A percentile compares a stretch with the other conserved stretches of the same genome.
Evolutionary conservation across 2,797 vertebrate genomes (phyloP).

Genomic region (Capromys pilorides): DNA sequence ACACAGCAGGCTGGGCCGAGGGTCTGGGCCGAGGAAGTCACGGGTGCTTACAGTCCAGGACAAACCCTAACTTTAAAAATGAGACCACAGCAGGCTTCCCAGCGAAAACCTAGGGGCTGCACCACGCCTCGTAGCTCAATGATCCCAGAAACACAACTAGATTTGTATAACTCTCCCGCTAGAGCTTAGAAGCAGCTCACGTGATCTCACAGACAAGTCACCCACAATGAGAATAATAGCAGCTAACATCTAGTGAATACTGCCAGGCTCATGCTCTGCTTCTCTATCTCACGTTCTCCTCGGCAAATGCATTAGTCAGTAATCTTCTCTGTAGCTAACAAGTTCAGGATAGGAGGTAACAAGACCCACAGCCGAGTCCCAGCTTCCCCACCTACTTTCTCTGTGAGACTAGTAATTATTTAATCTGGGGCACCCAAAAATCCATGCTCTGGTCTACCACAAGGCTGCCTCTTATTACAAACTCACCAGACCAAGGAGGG

Average conservation of each 20-base stretch:
- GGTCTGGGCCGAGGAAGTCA: conserved; percentile 28
- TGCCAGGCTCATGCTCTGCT: neutral
- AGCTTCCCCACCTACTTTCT: neutral
- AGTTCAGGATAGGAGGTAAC: neutral
- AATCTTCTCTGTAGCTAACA: neutral
- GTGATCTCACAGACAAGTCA: neutral
- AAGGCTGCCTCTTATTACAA: neutral
- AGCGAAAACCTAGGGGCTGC: neutral
- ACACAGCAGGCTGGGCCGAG: conserved; percentile 1
- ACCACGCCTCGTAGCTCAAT: neutral
- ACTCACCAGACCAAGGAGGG: conserved; percentile 79
- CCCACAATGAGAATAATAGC: neutral
- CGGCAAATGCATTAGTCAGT: neutral
- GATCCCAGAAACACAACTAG: neutral
- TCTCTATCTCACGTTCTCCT: neutral
- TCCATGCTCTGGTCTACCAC: neutral
- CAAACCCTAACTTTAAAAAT: conserved; percentile 46
- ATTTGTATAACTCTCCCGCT: neutral
- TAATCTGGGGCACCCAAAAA: no score
- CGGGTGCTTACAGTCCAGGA: neutral
- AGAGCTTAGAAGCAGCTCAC: neutral
- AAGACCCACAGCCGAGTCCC: neutral
- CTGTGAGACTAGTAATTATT: neutral
- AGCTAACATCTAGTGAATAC: neutral
- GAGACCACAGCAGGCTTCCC: neutral